Evolutionary conservation across 2,797 vertebrate species (phyloP), one percentile per base, ranked within the genome.

Genomic region (Cheirogaleus major): DNA sequence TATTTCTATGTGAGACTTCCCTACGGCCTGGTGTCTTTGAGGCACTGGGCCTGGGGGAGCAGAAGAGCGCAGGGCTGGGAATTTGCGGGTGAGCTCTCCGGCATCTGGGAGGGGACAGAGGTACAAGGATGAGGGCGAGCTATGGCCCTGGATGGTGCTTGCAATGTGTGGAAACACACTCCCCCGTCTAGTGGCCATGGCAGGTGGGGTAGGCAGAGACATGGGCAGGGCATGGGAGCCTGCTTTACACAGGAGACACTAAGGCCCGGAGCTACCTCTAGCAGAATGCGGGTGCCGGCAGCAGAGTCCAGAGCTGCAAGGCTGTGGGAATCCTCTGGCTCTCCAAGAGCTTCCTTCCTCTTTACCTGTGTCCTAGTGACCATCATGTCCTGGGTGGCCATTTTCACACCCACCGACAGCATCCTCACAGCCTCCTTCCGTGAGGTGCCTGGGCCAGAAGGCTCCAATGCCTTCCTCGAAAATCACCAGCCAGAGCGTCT

Each of bases 391-490:
- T 25, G 23, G 98, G 98, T 98, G 87, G 98, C 99, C 84, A 98
- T 98, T 93, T 98, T 98, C 91, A 98, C 98, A 86, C 96, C 57
- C 57, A 59, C 57, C 23, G 57, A 59, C 97, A 98, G 98, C 38
- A 95, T 98, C 97, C 98, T 98, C 81, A 98, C 97, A 4, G 45
- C 98, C 70, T 97, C 98, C 84, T 99, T 98, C 95, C 97, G 97
- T 95, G 98, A 98, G 82, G 89, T 98, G 98, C 41, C 78, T 99
- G 59, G 97, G 92, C 92, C 93, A 91, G 50, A 96, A 97, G 65
- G 93, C 63, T 79, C 81, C 7, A 93, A 67, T 94, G 20, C 95
- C 91, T 67, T 91, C 90, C 59, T 96, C 35, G 4, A 79, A n/a
- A 3, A 32, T n/a, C 5, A 35, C 86, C 35, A 85, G 0, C 4